Evolutionary conservation across 1,140 invertebrate genomes (phyloP).

Genomic region (Euura saliciscinereae): DNA sequence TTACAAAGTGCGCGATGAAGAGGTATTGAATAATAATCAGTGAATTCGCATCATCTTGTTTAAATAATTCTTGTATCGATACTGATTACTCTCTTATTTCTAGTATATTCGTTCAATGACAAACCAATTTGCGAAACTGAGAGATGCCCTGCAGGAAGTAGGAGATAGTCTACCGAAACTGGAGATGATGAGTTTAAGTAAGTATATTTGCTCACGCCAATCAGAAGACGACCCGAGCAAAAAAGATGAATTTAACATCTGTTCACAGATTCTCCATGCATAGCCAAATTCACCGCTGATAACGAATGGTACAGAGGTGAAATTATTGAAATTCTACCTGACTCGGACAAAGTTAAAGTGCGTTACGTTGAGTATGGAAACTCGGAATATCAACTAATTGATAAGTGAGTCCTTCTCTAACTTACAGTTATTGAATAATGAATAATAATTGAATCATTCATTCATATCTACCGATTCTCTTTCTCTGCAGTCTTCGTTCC

Average conservation of each 20-base stretch:
- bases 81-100: constrained; percentile 9
- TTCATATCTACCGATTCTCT: neutral
- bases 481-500: too few species aligned
- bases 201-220: constrained; percentile 15
- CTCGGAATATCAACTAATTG: constrained; percentile 41
- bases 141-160: constrained; percentile 16
- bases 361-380: constrained; percentile 72
- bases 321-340: constrained; percentile 52
- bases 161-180: constrained; percentile 34
- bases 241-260: neutral
- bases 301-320: constrained; percentile 62
- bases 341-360: constrained; percentile 54
- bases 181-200: constrained; percentile 24
- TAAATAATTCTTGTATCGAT: neutral
- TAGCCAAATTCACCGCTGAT: constrained; percentile 40
- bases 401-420: constrained; percentile 28
- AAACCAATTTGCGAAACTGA: too few species aligned
- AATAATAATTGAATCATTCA: constrained; percentile 5
- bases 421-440: constrained; percentile 16
- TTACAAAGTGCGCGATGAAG: neutral
- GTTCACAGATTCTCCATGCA: constrained; percentile 42
- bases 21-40: neutral
- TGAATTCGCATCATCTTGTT: neutral
- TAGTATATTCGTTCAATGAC: constrained; percentile 22
- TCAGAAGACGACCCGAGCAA: neutral